A percentile compares a stretch with the other conserved stretches of the same genome.
Conservation (phyloP, 2,888 invertebrate species). For the Caenorhabditis macrosperma region DNA sequence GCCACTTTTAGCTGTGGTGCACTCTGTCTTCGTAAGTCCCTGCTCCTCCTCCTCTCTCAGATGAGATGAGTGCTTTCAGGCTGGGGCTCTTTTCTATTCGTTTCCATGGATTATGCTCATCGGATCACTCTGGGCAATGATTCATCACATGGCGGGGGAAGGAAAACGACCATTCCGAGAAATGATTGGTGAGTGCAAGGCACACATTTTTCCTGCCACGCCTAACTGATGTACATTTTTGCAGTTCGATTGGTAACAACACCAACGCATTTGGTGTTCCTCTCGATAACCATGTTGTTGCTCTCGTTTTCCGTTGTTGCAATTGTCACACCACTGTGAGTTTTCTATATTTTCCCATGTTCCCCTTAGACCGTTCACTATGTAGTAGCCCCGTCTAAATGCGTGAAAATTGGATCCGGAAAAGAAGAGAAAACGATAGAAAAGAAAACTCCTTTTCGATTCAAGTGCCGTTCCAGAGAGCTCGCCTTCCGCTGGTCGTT, state of each 20-base stretch:
- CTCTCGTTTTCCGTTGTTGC: constrained; percentile 62
- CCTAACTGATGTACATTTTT: constrained; percentile 5
- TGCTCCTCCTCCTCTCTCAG: no score
- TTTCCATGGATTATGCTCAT: constrained; percentile 72
- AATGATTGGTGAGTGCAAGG: constrained; percentile 58
- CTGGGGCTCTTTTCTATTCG: constrained; percentile 72
- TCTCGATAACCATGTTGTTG: constrained; percentile 66
- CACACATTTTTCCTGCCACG: no score
- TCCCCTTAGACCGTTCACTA: no score
- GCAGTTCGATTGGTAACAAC: constrained; percentile 57
- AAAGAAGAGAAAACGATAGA: no score
- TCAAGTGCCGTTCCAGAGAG: constrained; percentile 30
- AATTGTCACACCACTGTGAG: constrained; percentile 59
- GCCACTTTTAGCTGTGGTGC: constrained; percentile 71
- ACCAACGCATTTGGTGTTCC: constrained; percentile 61
- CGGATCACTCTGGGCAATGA: constrained; percentile 65
- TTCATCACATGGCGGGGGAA: constrained; percentile 70
- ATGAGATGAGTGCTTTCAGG: no score
- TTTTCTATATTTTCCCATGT: not conserved
- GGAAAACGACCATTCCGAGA: constrained; percentile 65
- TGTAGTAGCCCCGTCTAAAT: no score
- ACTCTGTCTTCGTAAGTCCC: constrained; percentile 70
- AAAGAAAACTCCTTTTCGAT: not conserved
- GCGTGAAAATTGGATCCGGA: no score
- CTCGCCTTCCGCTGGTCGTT: constrained; percentile 32